Conservation (phyloP, 2,888 invertebrate genomes). For the Branchinecta sandiegonensis region DNA sequence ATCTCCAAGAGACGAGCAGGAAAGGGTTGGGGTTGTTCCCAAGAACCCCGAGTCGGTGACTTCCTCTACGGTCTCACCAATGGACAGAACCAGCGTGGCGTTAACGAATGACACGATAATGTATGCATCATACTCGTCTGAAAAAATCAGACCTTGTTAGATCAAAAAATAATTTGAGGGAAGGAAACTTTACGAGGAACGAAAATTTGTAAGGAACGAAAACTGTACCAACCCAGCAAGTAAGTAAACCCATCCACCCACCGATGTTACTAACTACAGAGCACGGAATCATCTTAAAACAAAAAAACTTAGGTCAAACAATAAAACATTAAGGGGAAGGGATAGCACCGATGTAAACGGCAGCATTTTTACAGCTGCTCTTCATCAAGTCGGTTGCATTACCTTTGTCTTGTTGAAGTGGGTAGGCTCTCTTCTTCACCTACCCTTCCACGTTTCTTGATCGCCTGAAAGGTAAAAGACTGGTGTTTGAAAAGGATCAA, state of each 20-base stretch:
- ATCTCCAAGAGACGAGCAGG: constrained; percentile 91
- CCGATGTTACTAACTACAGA: background rate
- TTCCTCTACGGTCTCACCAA: constrained; percentile 99
- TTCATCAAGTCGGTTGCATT: background rate
- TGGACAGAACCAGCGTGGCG: constrained; percentile 94
- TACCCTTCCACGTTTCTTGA: constrained; percentile 22
- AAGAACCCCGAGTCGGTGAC: constrained; percentile 98
- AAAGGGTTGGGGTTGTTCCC: constrained; percentile 95
- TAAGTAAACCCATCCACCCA: too few relatives aligned
- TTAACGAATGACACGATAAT: constrained; percentile 99
- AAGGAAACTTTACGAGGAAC: background rate
- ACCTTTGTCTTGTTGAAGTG: background rate
- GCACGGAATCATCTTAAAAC: background rate
- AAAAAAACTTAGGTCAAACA: background rate
- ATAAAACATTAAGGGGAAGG: background rate
- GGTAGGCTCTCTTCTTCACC: constrained; percentile 21
- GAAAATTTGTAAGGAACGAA: background rate
- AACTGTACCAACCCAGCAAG: too few relatives aligned
- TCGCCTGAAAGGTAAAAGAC: constrained; percentile 69
- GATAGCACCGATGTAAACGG: background rate
- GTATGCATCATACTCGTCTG: constrained; percentile 97
- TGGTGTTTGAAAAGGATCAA: constrained; percentile 54
- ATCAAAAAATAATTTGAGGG: background rate
- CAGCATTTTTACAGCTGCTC: background rate
- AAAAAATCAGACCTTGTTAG: constrained; percentile 25